Evolutionary conservation across 2,888 invertebrate species (phyloP).

Genomic region (Chrysotoxum bicinctum): DNA sequence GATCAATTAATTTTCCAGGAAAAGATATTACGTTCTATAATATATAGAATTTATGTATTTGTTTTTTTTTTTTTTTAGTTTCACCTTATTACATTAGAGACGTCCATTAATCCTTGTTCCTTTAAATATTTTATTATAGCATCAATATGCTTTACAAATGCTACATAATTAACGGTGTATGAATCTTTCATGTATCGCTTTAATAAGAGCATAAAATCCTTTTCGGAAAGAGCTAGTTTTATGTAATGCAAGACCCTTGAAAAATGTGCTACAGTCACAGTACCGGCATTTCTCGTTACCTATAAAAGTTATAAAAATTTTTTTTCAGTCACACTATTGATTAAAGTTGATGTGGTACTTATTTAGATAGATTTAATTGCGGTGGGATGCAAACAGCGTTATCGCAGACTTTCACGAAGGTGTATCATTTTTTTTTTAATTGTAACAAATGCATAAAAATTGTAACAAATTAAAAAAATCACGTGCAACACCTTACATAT

Average conservation of each 20-base stretch:
- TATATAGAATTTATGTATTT: not conserved
- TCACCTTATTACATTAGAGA: constrained; percentile 77
- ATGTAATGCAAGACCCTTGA: constrained; percentile 88
- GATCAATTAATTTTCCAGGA: constrained; percentile 86
- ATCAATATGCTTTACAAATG: constrained; percentile 87
- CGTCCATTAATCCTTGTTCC: constrained; percentile 82
- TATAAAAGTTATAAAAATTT: constrained; percentile 77
- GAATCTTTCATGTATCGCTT: constrained; percentile 89
- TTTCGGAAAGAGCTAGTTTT: constrained; percentile 86
- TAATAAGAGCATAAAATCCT: constrained; percentile 88
- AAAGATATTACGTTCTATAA: constrained; percentile 83
- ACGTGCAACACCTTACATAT: no score
- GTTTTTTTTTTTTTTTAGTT: not conserved
- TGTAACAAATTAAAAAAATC: no score
- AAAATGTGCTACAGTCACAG: constrained; percentile 90
- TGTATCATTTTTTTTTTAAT: no score
- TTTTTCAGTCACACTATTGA: no score
- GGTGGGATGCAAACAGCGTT: no score
- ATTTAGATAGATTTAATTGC: no score
- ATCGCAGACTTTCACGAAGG: no score
- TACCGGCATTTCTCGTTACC: constrained; percentile 89
- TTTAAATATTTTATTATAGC: constrained; percentile 85
- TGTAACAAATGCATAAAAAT: no score
- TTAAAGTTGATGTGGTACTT: no score
- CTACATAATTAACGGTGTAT: constrained; percentile 90